phyloP scores from a whole-genome alignment of 2,113 vertebrate species.

The Manacus vitellinus region DNA sequence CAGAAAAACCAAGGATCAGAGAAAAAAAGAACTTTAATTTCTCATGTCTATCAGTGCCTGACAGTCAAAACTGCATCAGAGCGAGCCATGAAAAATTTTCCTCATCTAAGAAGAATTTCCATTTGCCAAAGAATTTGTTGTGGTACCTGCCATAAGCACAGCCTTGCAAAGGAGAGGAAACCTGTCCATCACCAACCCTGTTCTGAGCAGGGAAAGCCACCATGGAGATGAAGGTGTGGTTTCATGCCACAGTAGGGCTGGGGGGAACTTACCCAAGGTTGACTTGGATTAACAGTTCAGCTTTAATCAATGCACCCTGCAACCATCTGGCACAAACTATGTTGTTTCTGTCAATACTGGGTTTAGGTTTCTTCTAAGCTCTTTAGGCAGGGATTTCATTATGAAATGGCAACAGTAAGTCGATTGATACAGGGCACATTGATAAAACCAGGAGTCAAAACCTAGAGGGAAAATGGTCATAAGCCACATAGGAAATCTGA shows the following conservation, averaged over 20 bases:
- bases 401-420: constrained; percentile 2
- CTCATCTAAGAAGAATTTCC: not conserved
- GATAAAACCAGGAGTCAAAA: constrained; percentile 8
- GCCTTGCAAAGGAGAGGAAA: not conserved
- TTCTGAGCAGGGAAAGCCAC: not conserved
- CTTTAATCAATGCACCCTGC: not conserved
- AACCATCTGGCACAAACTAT: not conserved
- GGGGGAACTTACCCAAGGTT: not conserved
- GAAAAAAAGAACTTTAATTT: not conserved
- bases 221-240: not conserved
- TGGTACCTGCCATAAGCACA: not conserved
- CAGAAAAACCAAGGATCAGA: not conserved
- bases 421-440: not conserved
- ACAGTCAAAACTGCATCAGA: not conserved
- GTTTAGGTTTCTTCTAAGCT: constrained; percentile 16
- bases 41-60: not conserved
- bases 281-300: not conserved
- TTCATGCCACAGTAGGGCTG: not conserved
- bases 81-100: not conserved
- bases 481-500: not conserved
- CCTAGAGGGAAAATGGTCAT: not conserved
- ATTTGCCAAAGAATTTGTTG: not conserved
- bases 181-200: not conserved
- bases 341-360: not conserved
- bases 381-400: constrained; percentile 25